Base-by-base conservation (phyloP, 2,797 vertebrate species). In the Crocodylus rhombifer region DNA sequence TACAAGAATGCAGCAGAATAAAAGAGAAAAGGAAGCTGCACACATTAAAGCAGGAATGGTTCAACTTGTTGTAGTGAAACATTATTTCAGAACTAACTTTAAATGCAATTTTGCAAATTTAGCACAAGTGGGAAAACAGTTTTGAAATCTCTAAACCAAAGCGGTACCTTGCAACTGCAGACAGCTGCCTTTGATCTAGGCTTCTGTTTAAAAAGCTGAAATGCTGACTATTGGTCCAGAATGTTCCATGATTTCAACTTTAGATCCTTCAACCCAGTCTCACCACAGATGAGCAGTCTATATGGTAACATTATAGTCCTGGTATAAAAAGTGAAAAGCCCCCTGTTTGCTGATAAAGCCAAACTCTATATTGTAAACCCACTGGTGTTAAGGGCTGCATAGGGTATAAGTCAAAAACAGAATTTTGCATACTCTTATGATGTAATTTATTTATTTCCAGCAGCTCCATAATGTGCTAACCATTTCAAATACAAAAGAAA, bases 11-110 rank as follows among this genome's bases (percentile, higher is more conserved):
- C 58, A 61, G 36, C 73, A 69, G 88, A 69, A 90, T 78, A 65
- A 90, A 91, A 82, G 82, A 79, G 79, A 28, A 57, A 80, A 80
- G 93, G 96, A 94, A 94, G 25, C 82, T 77, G 89, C 87, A 81
- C 67, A 77, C 62, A 87, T 95, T 94, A 95, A 90, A 95, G 62
- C 25, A 94, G 89, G 84, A 94, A 80, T 61, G 23, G 3, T 85
- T 86, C 88, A 91, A 25, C 77, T 94, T 94, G 85, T 69, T 96
- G 79, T 88, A 10, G 3, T 84, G 58, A 80, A 92, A 74, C 11
- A 80, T 86, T 90, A 95, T 86, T 56, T 78, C 6, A 51, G 33
- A 16, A 57, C 14, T 89, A 89, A 92, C 11, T 78, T 87, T 77
- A 77, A 3, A 8, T 75, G 61, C 6, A 82, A 85, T 77, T 93